Evolutionary conservation across 2,888 invertebrate species (phyloP).

Genomic region (Lasius platythorax): DNA sequence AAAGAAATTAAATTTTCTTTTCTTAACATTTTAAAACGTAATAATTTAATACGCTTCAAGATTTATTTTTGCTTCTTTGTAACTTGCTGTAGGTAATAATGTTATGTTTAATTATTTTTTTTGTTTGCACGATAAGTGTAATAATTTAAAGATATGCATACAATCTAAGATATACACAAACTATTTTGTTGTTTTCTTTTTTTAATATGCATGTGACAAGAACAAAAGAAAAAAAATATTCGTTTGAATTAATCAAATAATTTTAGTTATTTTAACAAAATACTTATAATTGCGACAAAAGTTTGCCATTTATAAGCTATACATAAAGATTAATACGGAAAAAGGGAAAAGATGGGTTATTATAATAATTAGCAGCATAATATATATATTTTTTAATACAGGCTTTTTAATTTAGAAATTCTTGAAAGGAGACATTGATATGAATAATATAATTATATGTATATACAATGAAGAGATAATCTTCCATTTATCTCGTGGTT

Average conservation of each 20-base stretch:
- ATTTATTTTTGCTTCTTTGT: not conserved
- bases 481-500: slow-evolving; percentile 72
- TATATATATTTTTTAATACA: slow-evolving; percentile 86
- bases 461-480: slow-evolving; percentile 87
- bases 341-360: slow-evolving; percentile 43
- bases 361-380: slow-evolving; percentile 56
- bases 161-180: not conserved
- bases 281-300: not conserved
- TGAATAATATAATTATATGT: slow-evolving; percentile 88
- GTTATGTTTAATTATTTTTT: slow-evolving; percentile 17
- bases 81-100: not conserved
- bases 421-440: slow-evolving; percentile 93
- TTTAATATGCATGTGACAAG: not conserved
- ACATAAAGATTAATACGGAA: not conserved
- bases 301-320: not conserved
- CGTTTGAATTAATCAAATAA: not conserved
- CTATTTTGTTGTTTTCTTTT: not conserved
- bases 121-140: not conserved
- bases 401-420: slow-evolving; percentile 91
- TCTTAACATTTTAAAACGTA: not conserved
- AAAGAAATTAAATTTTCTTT: not conserved
- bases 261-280: slow-evolving; percentile 5
- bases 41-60: not conserved
- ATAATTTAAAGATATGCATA: not conserved
- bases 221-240: not conserved